Evolutionary conservation across 2,113 vertebrate species (phyloP), one percentile per base, ranked within the genome.

Genomic region (Rostratula benghalensis): DNA sequence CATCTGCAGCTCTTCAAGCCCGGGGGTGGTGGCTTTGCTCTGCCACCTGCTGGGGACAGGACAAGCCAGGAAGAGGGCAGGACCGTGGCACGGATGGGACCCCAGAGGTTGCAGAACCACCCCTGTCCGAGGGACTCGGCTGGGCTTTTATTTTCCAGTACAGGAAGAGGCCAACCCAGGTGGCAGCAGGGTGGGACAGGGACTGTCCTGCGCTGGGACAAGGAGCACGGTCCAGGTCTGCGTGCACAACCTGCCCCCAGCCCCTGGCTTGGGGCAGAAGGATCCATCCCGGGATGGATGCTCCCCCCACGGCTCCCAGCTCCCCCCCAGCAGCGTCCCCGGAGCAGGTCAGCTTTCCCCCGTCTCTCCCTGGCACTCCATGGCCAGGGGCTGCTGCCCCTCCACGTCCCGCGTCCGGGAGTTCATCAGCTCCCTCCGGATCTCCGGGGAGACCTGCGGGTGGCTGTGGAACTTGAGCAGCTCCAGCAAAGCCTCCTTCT

Each of bases 401-500:
- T 99, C 99, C 67, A 98, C 74, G 8, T 99, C 99, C 74, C 99
- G 94, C 0, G 98, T 98, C 67, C 95, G 97, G 0, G 99, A 98
- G 81, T 98, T 99, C 43, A 98, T 96, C 35, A 99, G 98, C 93
- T 99, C 99, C 4, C 99, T 98, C 33, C 99, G 98, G 92, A 99
- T 98, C 96, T 99, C 99, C 0, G 96, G 95, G 0, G 99, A 98
- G 68, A 99, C 97, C 65, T 98, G 98, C 0, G 98, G 97, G 48
- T 99, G 99, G 31, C 98, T 97, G 97, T 99, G 99, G 39, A 98
- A 96, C 87, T 98, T 99, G 54, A 99, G 98, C 94, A 99, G 98
- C 94, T 99, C 99, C 17, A 99, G 93, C 93, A 99, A 97, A 1
- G 98, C 98, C 8, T 97, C 97, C 88, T 99, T 99, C 98, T 99